Evolutionary conservation across 2,797 vertebrate species (phyloP).

Genomic region (Sebastes dallii): DNA sequence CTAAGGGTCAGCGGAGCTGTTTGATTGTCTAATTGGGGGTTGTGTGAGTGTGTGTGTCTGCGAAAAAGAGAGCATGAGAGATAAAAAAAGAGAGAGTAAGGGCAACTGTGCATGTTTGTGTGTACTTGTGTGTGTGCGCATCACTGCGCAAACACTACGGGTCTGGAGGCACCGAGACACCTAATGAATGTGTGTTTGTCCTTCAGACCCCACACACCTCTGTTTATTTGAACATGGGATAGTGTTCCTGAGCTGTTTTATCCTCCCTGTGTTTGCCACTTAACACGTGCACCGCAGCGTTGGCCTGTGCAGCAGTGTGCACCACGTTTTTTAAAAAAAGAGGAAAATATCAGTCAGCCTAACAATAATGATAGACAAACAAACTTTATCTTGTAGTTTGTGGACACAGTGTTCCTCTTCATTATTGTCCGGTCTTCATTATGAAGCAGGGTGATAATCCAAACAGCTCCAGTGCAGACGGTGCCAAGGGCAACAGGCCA

Average conservation of each 20-base stretch:
- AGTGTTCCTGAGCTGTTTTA: constrained; percentile 83
- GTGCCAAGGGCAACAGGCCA: constrained; percentile 70
- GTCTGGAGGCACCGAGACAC: constrained; percentile 67
- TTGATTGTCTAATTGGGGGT: constrained; percentile 82
- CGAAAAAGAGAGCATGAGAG: background rate
- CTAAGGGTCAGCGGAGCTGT: constrained; percentile 81
- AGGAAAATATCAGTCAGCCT: constrained; percentile 46
- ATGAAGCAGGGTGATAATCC: constrained; percentile 63
- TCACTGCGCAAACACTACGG: constrained; percentile 59
- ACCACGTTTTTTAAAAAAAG: background rate
- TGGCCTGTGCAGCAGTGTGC: constrained; percentile 28
- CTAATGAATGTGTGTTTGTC: constrained; percentile 84
- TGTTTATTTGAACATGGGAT: constrained; percentile 86
- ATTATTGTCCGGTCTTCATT: constrained; percentile 65
- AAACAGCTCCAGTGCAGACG: constrained; percentile 54
- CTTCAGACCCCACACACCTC: constrained; percentile 79
- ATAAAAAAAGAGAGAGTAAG: background rate
- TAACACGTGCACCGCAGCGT: constrained; percentile 71
- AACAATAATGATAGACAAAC: constrained; percentile 68
- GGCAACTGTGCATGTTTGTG: background rate
- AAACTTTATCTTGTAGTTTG: constrained; percentile 70
- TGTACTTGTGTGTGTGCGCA: constrained; percentile 32
- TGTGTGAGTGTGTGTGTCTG: constrained; percentile 13
- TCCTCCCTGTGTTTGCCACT: constrained; percentile 75
- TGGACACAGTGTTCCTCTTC: constrained; percentile 66